Evolutionary conservation across 2,888 invertebrate genomes (phyloP).

Genomic region (Drosophila vallismaia): DNA sequence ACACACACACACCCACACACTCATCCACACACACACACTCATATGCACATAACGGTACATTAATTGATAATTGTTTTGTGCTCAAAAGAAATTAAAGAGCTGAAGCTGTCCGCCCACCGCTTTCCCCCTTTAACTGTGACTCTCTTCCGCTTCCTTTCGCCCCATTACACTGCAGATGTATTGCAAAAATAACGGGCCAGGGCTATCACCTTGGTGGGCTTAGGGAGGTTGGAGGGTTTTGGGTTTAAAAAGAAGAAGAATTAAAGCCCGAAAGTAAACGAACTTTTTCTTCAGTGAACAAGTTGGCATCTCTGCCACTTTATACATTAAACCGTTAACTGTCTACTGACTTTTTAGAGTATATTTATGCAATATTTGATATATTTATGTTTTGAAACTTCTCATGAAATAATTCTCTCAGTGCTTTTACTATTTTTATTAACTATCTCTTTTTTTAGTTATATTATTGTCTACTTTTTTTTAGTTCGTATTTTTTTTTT

Average conservation of each 20-base stretch:
- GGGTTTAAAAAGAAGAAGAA: neutral
- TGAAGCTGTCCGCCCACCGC: conserved; percentile 7
- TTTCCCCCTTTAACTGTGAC: neutral
- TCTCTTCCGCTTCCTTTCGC: conserved; percentile 36
- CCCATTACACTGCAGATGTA: conserved; percentile 58
- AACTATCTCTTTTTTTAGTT: conserved; percentile 7
- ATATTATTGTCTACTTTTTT: neutral
- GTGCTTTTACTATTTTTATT: conserved; percentile 5
- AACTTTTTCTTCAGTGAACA: neutral
- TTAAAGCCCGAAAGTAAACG: too few species aligned
- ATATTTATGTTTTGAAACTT: neutral
- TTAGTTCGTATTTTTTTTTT: conserved; percentile 43
- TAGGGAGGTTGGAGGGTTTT: conserved; percentile 3
- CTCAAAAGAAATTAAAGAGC: conserved; percentile 75
- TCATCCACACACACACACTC: conserved; percentile 9
- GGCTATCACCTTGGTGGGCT: neutral
- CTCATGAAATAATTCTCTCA: neutral
- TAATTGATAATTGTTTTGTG: conserved; percentile 79
- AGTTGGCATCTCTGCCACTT: neutral
- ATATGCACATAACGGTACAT: conserved; percentile 63
- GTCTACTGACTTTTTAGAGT: neutral
- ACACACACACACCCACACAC: conserved; percentile 21
- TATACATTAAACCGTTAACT: conserved; percentile 1
- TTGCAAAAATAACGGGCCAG: neutral
- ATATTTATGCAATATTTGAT: neutral